Evolutionary conservation across 35 echinoderm and acorn worm genomes (phyloP), one percentile per base, ranked within the genome.

Genomic region (Eucidaris tribuloides): DNA sequence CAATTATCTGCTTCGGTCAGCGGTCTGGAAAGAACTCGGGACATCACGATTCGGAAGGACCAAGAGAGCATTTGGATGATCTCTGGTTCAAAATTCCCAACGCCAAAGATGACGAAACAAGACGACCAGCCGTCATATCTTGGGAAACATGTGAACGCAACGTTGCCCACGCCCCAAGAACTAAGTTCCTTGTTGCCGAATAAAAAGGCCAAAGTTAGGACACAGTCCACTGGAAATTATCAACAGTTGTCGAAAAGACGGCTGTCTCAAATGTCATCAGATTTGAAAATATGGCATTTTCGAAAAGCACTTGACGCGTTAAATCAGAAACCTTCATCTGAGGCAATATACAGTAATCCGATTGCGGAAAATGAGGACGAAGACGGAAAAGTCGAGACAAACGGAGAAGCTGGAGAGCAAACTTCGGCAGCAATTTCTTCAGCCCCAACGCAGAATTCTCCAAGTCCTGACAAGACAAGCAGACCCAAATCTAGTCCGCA

Each of bases 31-130:
- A 77, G 58, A 25, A 89, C 34, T 17, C 86, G 87, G 14, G 92
- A 94, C 52, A 42, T 89, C 24, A 31, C 25, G n/a, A 89, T 94
- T 30, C 80, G 87, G 23, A 65, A 80, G 18, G 74, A 88, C 18
- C 92, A 94, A 4, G 92, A 94, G 77, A 71, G 76, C 14, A 94
- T 94, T 24, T 94, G 92, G 92, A 84, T 84, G 31, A 82, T 94
- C 22, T 57, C 81, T 20, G 31, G 46, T 1, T 45, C 42, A 3
- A 41, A 68, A 28, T 84, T 88, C 49, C 92, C 87, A 13, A 81
- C 65, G 42, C 50, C 54, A 0, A 71, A 74, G 82, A 28, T 37
- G 74, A 79, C 58, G 60, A 50, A 74, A 32, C 35, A 74, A 0
- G 62, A 74, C 15, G 81, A 80, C 35, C 48, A 59, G 90, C 92